phyloP scores from a whole-genome alignment of 2,113 vertebrate genomes.

The Oophaga pumilio region DNA sequence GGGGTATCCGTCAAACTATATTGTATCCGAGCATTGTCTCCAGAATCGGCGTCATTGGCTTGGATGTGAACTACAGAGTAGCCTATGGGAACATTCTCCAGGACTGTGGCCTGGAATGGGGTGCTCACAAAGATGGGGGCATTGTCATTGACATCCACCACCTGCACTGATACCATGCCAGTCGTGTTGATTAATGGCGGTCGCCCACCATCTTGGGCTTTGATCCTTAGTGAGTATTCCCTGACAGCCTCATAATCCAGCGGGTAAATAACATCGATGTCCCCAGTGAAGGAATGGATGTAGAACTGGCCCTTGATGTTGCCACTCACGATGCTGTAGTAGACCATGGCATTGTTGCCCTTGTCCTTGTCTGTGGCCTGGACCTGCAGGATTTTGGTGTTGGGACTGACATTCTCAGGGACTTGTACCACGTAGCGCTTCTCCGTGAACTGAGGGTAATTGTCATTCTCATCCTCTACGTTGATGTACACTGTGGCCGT shows the following conservation, averaged over 20 bases:
- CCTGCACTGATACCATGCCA: slow-evolving; percentile 89
- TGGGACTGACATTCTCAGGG: slow-evolving; percentile 83
- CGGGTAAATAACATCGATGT: slow-evolving; percentile 90
- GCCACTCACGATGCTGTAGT: slow-evolving; percentile 94
- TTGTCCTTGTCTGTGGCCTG: slow-evolving; percentile 87
- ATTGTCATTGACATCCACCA: slow-evolving; percentile 94
- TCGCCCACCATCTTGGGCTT: slow-evolving; percentile 93
- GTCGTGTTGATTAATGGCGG: slow-evolving; percentile 92
- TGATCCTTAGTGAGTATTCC: slow-evolving; percentile 90
- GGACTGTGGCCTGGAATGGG: slow-evolving; percentile 91
- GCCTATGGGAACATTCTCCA: slow-evolving; percentile 88
- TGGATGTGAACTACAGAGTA: slow-evolving; percentile 94
- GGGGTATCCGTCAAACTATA: slow-evolving; percentile 82
- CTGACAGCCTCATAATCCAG: slow-evolving; percentile 90
- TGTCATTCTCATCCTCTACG: slow-evolving; percentile 95
- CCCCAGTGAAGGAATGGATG: slow-evolving; percentile 88
- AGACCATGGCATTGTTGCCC: slow-evolving; percentile 89
- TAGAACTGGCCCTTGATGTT: slow-evolving; percentile 95
- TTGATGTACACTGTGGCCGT: slow-evolving; percentile 87
- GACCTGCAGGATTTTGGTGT: slow-evolving; percentile 87
- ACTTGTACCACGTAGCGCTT: slow-evolving; percentile 89
- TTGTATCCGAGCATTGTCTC: slow-evolving; percentile 87
- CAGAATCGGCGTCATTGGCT: slow-evolving; percentile 90
- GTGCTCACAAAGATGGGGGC: slow-evolving; percentile 97
- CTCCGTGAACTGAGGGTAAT: slow-evolving; percentile 93